These are phyloP conservation scores for Prionace glauca DNA, from an alignment of 2,797 vertebrate genomes.

Conservation along the genomic window DNA sequence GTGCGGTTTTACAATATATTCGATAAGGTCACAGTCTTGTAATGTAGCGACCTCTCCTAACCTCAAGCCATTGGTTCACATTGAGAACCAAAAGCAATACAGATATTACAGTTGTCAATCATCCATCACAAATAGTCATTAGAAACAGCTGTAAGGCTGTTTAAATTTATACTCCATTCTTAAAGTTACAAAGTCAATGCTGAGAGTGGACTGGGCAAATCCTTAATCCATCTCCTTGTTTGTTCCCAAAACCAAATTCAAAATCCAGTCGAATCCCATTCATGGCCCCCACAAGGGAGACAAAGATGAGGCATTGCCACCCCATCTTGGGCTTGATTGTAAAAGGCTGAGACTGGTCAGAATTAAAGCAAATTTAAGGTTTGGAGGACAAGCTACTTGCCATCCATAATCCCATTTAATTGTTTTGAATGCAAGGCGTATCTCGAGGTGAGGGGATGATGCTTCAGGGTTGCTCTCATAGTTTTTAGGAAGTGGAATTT, in stretches of 20 bases:
- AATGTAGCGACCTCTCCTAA: not conserved
- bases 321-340: no score
- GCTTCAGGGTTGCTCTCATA: not conserved
- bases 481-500: not conserved
- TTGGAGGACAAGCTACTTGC: not conserved
- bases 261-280: no score
- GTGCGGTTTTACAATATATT: not conserved
- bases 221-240: no score
- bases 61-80: not conserved
- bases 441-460: not conserved
- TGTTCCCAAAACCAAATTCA: no score
- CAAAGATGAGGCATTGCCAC: no score
- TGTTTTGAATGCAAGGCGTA: not conserved
- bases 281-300: no score
- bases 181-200: no score
- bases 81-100: not conserved
- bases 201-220: no score
- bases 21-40: not conserved
- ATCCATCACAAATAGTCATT: not conserved
- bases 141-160: not conserved
- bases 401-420: not conserved
- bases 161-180: not conserved
- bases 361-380: not conserved
- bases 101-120: not conserved
- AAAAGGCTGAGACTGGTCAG: not conserved